Evolutionary conservation across 35 echinoderm and acorn worm genomes (phyloP).

Genomic region (Apostichopus japonicus): DNA sequence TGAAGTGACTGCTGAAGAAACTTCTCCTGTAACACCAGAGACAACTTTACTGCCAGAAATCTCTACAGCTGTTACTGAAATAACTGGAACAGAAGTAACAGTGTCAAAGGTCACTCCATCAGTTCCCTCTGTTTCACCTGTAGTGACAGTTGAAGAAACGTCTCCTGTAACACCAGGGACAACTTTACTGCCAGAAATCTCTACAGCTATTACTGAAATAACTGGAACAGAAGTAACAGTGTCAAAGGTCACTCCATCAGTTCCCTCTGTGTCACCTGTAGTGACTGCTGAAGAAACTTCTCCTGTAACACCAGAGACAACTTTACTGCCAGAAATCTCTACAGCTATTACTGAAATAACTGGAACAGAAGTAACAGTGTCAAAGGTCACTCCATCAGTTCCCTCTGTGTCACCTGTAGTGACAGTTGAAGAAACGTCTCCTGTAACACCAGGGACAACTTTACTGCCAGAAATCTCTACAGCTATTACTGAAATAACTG

Average conservation of each 20-base stretch:
- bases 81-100: background rate
- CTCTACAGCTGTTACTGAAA: background rate
- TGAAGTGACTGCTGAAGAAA: background rate
- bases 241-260: background rate
- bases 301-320: background rate
- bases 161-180: background rate
- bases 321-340: no score
- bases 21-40: no score
- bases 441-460: no score
- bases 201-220: background rate
- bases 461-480: no score
- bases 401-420: no score
- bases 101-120: background rate
- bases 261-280: background rate
- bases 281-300: background rate
- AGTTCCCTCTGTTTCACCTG: background rate
- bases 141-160: background rate
- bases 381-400: no score
- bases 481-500: no score
- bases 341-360: no score
- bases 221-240: background rate
- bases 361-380: no score
- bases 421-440: no score
- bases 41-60: no score
- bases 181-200: no score